Evolutionary conservation across 1,140 invertebrate genomes (phyloP).

Genomic region (Macrosteles quadrilineatus): DNA sequence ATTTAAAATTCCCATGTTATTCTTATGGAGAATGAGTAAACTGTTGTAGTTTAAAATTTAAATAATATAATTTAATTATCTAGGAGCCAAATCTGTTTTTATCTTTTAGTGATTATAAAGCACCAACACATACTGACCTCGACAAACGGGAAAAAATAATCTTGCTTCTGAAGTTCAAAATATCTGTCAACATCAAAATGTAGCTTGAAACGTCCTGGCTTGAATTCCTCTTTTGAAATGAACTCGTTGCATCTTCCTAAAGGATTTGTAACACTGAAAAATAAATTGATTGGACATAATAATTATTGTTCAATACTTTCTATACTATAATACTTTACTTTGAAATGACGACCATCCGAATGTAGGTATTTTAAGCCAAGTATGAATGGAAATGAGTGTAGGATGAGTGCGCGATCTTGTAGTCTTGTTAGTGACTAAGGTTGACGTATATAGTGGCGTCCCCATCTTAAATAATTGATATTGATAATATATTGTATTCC

Average conservation of each 20-base stretch:
- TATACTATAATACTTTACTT: constrained; percentile 1
- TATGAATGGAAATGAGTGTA: no score
- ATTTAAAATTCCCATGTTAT: no score
- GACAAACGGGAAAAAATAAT: constrained; percentile 72
- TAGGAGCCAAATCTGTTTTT: no score
- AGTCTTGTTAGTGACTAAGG: constrained; percentile 41
- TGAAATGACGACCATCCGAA: constrained; percentile 17
- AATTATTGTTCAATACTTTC: neutral
- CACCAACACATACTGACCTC: constrained; percentile 61
- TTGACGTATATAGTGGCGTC: constrained; percentile 63
- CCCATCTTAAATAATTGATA: no score
- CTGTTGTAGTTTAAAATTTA: no score
- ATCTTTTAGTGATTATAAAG: no score
- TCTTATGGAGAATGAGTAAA: no score
- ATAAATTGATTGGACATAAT: constrained; percentile 29
- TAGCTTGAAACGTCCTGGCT: constrained; percentile 71
- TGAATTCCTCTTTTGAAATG: constrained; percentile 60
- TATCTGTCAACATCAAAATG: constrained; percentile 73
- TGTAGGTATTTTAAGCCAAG: neutral
- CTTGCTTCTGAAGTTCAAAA: constrained; percentile 60
- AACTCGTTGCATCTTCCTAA: constrained; percentile 68
- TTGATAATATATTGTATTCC: no score
- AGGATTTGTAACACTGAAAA: constrained; percentile 60
- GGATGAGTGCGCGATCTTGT: no score
- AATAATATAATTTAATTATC: no score